phyloP scores from a whole-genome alignment of 2,888 invertebrate species.

The Sphinx pinastri region DNA sequence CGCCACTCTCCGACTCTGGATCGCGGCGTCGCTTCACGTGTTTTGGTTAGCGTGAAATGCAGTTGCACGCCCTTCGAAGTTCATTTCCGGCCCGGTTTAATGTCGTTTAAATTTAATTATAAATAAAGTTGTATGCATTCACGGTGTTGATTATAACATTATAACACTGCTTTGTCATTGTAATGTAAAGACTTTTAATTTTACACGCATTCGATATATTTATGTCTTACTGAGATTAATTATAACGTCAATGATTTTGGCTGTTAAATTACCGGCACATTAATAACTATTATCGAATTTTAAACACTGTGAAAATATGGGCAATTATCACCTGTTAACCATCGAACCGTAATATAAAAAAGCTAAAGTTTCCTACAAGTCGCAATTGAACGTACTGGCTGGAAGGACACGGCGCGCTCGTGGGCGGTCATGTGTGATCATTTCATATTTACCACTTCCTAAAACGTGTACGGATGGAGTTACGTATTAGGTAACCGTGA shows the following conservation, averaged over 20 bases:
- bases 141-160: slow-evolving; percentile 57
- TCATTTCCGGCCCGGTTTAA: slow-evolving; percentile 75
- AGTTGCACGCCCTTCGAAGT: slow-evolving; percentile 65
- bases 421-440: slow-evolving; percentile 12
- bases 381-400: slow-evolving; percentile 25
- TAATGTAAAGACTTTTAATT: slow-evolving; percentile 41
- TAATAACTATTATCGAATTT: neutral
- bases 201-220: slow-evolving; percentile 33
- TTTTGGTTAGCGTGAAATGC: slow-evolving; percentile 63
- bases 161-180: slow-evolving; percentile 53
- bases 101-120: slow-evolving; percentile 73
- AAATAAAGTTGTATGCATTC: slow-evolving; percentile 54
- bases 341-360: no score
- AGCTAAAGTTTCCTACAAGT: neutral
- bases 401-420: slow-evolving; percentile 23
- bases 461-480: slow-evolving; percentile 36
- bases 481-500: slow-evolving; percentile 1
- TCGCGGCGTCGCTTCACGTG: slow-evolving; percentile 58
- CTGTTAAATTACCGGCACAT: no score
- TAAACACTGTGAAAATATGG: neutral
- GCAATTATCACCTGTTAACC: no score
- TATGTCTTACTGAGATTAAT: slow-evolving; percentile 27
- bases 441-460: slow-evolving; percentile 18
- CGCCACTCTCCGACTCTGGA: slow-evolving; percentile 56
- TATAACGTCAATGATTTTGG: no score